Base-by-base conservation (phyloP, 1,140 invertebrate genomes). In the Cotesia vestalis region DNA sequence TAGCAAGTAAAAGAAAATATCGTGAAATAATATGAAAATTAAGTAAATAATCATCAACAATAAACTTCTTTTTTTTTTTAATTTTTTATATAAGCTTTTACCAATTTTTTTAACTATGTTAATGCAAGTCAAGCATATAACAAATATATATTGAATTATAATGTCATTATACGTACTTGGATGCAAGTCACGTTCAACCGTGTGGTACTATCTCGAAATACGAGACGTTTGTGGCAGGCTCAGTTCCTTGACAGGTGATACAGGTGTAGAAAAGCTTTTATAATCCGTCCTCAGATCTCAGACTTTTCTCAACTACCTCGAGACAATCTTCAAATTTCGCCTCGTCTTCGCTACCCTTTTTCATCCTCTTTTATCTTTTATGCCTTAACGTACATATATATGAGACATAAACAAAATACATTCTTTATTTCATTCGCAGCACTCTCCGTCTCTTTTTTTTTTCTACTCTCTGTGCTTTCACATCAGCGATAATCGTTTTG, bases 401-500 rank as follows among this genome's bases (percentile, higher is more conserved):
- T 59, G 27, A 27, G 27, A 27, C 27, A 59, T 27, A 59, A 20
- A 20, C 17, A 11, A 20, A n/a, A 20, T 59, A 27, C 27, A 59
- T 34, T 20, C 0, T 20, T 59, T 11, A 20, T 9, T 59, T 20
- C 17, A 59, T 20, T 14, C 27, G 20, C 57, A 9, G 40, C 11
- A 27, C 35, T 17, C 60, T 62, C 27, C 36, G 2, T 62, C 36
- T 62, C n/a, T 4, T 14, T 35, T 12, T 38, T 62, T 35, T 38
- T 38, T 12, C 27, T 27, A 61, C 6, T 8, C 11, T 20, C 11
- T 38, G 27, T 62, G 14, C 60, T 62, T 27, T 34, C 35, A 62
- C 60, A 35, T 62, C 36, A 62, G 36, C 60, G 60, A 62, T 62
- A 62, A 62, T 62, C 34, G 60, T 62, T 62, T 62, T n/a, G 27